Evolutionary conservation across 1,140 invertebrate species (phyloP).

Genomic region (Metaphire vulgaris): DNA sequence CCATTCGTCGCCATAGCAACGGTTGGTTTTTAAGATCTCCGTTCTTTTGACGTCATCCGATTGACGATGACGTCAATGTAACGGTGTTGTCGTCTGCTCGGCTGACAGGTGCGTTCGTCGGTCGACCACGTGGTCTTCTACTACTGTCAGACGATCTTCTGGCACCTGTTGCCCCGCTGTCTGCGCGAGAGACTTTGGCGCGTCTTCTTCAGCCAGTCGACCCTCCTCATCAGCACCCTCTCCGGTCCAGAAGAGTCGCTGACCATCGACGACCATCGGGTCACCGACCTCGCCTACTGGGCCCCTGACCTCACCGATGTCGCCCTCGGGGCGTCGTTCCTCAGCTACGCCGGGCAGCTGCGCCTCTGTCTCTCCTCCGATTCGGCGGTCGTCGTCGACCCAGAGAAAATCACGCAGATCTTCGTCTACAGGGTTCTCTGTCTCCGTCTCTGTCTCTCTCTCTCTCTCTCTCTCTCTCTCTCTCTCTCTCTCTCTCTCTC

Average conservation of each 20-base stretch:
- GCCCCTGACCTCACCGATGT: constrained; percentile 37
- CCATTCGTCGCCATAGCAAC: no score
- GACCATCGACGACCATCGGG: background rate
- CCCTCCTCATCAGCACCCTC: background rate
- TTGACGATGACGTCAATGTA: no score
- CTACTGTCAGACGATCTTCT: constrained; percentile 44
- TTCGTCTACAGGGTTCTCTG: constrained; percentile 43
- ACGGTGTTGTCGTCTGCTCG: no score
- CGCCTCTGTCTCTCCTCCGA: constrained; percentile 55
- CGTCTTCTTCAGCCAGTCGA: constrained; percentile 42
- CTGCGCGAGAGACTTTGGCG: constrained; percentile 36
- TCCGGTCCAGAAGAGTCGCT: background rate
- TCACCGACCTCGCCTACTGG: background rate
- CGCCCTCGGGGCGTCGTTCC: constrained; percentile 55
- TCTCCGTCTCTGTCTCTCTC: constrained; percentile 13
- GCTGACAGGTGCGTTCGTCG: constrained; percentile 35
- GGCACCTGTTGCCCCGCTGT: constrained; percentile 34
- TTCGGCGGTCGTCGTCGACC: constrained; percentile 48
- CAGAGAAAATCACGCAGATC: constrained; percentile 43
- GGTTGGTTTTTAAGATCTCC: no score
- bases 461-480: constrained; percentile 17
- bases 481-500: no score
- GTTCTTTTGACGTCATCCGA: no score
- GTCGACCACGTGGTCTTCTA: constrained; percentile 56
- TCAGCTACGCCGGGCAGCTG: constrained; percentile 56